A percentile compares a stretch with the other conserved stretches of the same genome.
Evolutionary conservation across 2,888 invertebrate species (phyloP).

Genomic region (Macropis europaea): DNA sequence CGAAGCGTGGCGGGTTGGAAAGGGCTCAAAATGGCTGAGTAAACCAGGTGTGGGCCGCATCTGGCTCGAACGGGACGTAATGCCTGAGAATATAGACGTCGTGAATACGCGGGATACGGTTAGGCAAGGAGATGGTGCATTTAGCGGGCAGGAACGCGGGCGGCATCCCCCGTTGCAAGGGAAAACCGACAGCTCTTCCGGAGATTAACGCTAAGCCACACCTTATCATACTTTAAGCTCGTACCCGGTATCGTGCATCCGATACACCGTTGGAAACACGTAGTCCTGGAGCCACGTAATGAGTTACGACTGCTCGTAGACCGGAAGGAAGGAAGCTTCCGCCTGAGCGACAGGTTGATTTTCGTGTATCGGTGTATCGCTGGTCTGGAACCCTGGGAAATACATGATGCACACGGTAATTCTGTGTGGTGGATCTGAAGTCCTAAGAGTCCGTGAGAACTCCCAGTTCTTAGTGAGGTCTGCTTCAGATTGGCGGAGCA

Average conservation of each 20-base stretch:
- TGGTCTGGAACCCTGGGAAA: not conserved
- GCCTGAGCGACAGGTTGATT: constrained; percentile 48
- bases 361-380: constrained; percentile 12
- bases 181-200: constrained; percentile 53
- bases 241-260: constrained; percentile 53
- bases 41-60: constrained; percentile 56
- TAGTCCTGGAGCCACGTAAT: constrained; percentile 25
- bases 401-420: too few relatives aligned
- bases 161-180: constrained; percentile 3
- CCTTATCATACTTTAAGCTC: constrained; percentile 70
- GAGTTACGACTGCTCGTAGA: constrained; percentile 43
- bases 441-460: too few relatives aligned
- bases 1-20: not conserved
- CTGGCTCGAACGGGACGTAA: constrained; percentile 68
- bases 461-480: too few relatives aligned
- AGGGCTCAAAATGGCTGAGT: constrained; percentile 21
- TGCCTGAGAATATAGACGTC: constrained; percentile 59
- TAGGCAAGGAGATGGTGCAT: constrained; percentile 33
- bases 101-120: constrained; percentile 37
- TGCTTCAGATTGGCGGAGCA: too few relatives aligned
- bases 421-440: too few relatives aligned
- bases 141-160: constrained; percentile 19
- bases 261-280: constrained; percentile 45
- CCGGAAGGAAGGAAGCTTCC: constrained; percentile 38
- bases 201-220: constrained; percentile 69